phyloP scores from a whole-genome alignment of 2,888 invertebrate genomes.

The Ophioninae sp. region DNA sequence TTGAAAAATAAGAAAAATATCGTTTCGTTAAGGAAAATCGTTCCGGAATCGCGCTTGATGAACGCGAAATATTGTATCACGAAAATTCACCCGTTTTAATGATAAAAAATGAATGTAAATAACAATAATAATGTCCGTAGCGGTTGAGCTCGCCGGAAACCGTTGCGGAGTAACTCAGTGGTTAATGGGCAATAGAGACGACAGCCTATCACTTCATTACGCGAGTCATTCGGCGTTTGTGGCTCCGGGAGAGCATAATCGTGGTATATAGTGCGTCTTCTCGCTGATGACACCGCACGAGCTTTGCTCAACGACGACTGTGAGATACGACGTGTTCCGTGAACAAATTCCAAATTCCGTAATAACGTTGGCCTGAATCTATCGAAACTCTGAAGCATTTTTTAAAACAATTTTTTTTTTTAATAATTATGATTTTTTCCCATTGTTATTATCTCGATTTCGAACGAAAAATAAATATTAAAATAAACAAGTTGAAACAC shows the following conservation, averaged over 20 bases:
- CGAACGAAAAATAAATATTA: too few relatives aligned
- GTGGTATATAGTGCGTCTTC: conserved; percentile 11
- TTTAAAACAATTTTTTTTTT: background rate
- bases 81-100: background rate
- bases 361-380: background rate
- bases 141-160: conserved; percentile 14
- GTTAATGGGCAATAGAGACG: conserved; percentile 40
- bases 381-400: background rate
- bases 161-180: conserved; percentile 20
- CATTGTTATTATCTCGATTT: too few relatives aligned
- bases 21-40: too few relatives aligned
- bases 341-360: background rate
- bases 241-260: conserved; percentile 10
- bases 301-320: conserved; percentile 24
- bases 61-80: too few relatives aligned
- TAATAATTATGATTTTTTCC: too few relatives aligned
- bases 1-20: too few relatives aligned
- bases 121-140: conserved; percentile 5
- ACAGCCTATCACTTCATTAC: conserved; percentile 34
- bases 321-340: conserved; percentile 14
- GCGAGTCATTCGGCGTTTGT: conserved; percentile 31
- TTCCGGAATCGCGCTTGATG: too few relatives aligned
- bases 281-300: conserved; percentile 22
- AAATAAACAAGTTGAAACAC: too few relatives aligned
- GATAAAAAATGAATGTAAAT: background rate